Base-by-base conservation (phyloP, 1,140 invertebrate genomes). In the Thalassaphorura encarpata region DNA sequence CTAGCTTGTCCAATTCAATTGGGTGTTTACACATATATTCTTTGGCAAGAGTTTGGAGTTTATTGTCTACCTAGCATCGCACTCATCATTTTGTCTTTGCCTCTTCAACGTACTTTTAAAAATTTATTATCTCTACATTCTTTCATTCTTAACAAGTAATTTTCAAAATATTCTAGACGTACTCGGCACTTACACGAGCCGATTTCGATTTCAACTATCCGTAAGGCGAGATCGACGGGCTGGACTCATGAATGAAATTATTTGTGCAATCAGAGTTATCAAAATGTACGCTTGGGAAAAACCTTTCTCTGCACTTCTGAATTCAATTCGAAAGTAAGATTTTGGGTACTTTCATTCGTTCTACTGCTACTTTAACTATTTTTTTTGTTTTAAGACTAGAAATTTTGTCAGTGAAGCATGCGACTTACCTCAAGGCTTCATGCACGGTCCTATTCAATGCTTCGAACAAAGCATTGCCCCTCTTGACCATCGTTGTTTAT, bases 211-310 rank as follows among this genome's bases (percentile, higher is more conserved):
- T 45, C 73, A 76, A 62, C 84, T 83, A n/a, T 83, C 86, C 0
- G 56, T 74, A 3, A 76, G 79, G 60, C 91, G 89, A 0, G 91
- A 95, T 68, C 80, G 89, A 66, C 76, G 56, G 27, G 51, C 50
- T 16, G 29, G 39, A 31, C 47, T 58, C 16, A 58, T 58, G 56
- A 51, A 50, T 23, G 52, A 60, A 24, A 62, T 62, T 18, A 52
- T 62, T 26, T 31, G 46, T 49, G 60, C 60, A 6, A 50, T 58
- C 3, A 13, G 60, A n/a, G 56, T 62, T 0, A 62, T 62, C 27
- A 62, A 62, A 48, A 62, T 62, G 60, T 62, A 62, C 36, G 56
- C 56, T 19, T 62, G 60, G 60, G 60, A 62, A 41, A 43, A 47
- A 11, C 60, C 60, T 1, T 62, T 62, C 43, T 46, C 43, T 11